These are phyloP conservation scores for Capromys pilorides DNA, from an alignment of 2,797 vertebrate genomes.

Conservation along the genomic window DNA sequence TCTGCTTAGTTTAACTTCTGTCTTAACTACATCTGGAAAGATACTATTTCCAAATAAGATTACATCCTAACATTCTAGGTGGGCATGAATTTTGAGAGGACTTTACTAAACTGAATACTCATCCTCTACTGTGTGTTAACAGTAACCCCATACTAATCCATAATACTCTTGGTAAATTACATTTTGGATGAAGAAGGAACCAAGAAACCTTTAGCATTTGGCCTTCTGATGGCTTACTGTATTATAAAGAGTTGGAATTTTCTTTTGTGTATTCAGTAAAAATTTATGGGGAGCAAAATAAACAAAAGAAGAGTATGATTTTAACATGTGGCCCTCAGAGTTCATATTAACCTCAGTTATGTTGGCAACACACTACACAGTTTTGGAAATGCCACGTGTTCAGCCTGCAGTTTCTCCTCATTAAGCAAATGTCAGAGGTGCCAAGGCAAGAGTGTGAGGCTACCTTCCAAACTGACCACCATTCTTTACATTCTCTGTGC, in stretches of 20 bases:
- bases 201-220: background rate
- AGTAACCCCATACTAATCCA: background rate
- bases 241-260: background rate
- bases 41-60: constrained; percentile 25
- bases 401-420: background rate
- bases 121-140: background rate
- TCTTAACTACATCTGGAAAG: background rate
- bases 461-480: background rate
- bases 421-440: background rate
- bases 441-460: background rate
- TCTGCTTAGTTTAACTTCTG: background rate
- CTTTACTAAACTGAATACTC: background rate
- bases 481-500: background rate
- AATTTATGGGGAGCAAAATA: background rate
- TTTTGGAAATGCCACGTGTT: background rate
- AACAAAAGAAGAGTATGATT: background rate
- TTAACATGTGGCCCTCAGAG: background rate
- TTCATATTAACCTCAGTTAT: background rate
- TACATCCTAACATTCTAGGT: background rate
- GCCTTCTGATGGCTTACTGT: background rate
- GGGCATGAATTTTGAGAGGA: background rate
- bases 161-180: background rate
- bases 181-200: background rate
- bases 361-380: background rate
- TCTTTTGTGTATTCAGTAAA: constrained; percentile 29